phyloP scores from a whole-genome alignment of 2,113 vertebrate genomes.

The Morone saxatilis region DNA sequence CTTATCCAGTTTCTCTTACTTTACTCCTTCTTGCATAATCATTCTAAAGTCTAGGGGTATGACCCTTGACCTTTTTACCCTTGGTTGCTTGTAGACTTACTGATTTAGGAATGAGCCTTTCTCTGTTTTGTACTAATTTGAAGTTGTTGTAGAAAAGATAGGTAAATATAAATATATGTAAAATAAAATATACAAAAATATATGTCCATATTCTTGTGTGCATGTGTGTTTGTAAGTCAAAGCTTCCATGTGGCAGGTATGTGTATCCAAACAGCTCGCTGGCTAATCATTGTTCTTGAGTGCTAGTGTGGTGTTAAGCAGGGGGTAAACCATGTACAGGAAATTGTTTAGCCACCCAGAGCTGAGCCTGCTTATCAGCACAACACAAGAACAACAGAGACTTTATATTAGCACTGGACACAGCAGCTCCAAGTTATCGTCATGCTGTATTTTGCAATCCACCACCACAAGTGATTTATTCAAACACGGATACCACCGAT shows the following conservation, averaged over 20 bases:
- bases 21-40: neutral
- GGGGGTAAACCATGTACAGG: constrained; percentile 58
- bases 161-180: neutral
- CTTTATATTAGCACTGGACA: constrained; percentile 61
- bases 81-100: neutral
- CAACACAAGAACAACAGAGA: constrained; percentile 71
- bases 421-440: constrained; percentile 75
- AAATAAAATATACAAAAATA: neutral
- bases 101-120: neutral
- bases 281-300: constrained; percentile 72
- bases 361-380: constrained; percentile 75
- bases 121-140: neutral
- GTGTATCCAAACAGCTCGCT: constrained; percentile 47
- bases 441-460: constrained; percentile 70
- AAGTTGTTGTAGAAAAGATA: neutral
- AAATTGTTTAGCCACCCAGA: constrained; percentile 68
- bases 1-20: neutral
- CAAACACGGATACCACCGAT: constrained; percentile 76
- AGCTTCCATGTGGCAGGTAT: constrained; percentile 31
- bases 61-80: neutral
- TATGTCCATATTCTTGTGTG: neutral
- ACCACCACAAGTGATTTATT: constrained; percentile 73
- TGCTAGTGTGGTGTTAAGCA: constrained; percentile 37
- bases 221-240: constrained; percentile 21
- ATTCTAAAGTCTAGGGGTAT: neutral